Conservation (phyloP, 2,797 vertebrate genomes). For the Adelosebastes latens region DNA sequence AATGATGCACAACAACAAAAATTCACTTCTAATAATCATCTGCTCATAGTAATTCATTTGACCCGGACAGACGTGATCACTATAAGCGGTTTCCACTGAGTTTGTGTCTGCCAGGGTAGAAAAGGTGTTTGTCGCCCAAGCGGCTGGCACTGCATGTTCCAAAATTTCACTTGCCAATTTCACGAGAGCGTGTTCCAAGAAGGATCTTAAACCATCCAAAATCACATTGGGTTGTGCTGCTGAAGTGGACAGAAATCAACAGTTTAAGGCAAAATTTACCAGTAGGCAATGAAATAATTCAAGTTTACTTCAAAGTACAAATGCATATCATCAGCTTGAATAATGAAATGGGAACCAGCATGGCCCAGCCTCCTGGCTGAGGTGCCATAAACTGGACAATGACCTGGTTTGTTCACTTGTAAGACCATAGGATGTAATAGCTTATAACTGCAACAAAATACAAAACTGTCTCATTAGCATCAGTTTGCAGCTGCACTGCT, state of each 20-base stretch:
- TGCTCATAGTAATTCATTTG: too few relatives aligned
- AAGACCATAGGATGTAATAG: neutral
- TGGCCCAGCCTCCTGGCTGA: neutral
- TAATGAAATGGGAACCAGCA: neutral
- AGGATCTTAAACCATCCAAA: neutral
- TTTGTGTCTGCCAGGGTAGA: neutral
- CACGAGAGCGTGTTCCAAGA: neutral
- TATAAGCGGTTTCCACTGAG: too few relatives aligned
- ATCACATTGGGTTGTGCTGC: neutral
- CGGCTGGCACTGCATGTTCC: neutral
- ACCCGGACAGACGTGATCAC: too few relatives aligned
- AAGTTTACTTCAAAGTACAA: neutral
- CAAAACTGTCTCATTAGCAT: neutral
- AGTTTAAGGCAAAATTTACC: neutral
- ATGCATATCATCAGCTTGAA: neutral
- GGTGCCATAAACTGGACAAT: neutral
- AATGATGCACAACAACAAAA: too few relatives aligned
- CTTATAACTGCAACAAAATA: neutral
- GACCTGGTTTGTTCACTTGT: neutral
- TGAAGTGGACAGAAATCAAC: neutral
- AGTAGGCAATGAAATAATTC: neutral
- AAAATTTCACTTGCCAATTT: neutral
- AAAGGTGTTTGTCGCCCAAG: neutral
- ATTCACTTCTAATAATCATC: too few relatives aligned
- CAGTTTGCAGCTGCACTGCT: neutral